Base-by-base conservation (phyloP, 2,113 vertebrate genomes). In the Ctenodactylus gundi region DNA sequence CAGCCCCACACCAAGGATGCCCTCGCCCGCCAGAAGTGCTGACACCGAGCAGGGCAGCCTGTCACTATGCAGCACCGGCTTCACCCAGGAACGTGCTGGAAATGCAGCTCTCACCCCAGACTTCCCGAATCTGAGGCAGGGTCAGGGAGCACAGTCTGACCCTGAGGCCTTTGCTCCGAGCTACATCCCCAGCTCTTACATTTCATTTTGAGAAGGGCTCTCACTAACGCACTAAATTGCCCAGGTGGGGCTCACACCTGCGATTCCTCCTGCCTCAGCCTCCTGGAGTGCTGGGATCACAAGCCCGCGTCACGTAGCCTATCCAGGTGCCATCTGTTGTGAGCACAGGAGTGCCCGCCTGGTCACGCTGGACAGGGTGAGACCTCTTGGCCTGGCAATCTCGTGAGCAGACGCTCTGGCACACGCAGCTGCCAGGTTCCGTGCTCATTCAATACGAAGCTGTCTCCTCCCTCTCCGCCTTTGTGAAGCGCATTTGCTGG, bases 371-470 rank as follows among this genome's bases (percentile, higher is more conserved):
- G 4, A 39, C 23, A 6, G 41, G 70, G 15, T 0, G 25, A 31
- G 70, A 31, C 23, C 20, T 39, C 29, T 1, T 0, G 1, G 25
- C 62, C 44, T 13, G 60, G 39, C 4, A 1, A 2, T n/a, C 53
- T 60, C 62, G 5, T 44, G 2, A 41, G 27, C 0, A 0, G 36
- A 23, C 1, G 7, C 70, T 7, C 1, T 7, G 44, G n/a, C 1
- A 7, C 1, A 6, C 23, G 0, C 0, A 14, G 55, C 18, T 0
- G 57, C 11, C 57, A 14, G 68, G 49, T 25, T 14, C 62, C 36
- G 9, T 0, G 34, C 29, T 49, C 36, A n/a, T 15, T 51, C 25
- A 10, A 1, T 4, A 27, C 29, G n/a, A 9, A 39, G 31, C 4
- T 0, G 3, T 46, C 75, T 46, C 2, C 0, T 44, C 10, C 34